A percentile compares a stretch with the other conserved stretches of the same genome.
phyloP scores from a whole-genome alignment of 2,888 invertebrate genomes.

The Stenichneumon culpator region DNA sequence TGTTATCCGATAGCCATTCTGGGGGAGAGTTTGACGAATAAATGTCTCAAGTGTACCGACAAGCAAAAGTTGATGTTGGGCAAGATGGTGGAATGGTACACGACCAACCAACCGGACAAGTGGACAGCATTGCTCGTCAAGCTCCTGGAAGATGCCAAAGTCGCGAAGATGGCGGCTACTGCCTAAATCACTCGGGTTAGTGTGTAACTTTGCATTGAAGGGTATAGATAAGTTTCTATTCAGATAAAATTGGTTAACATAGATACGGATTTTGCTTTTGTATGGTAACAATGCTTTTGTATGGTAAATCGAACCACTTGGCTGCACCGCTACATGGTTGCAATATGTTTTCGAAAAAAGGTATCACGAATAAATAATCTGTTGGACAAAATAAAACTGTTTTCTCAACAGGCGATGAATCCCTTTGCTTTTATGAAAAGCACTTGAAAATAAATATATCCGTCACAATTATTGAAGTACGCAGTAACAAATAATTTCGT shows the following conservation, averaged over 20 bases:
- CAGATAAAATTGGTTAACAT: not conserved
- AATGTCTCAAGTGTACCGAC: conserved; percentile 77
- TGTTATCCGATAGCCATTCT: conserved; percentile 69
- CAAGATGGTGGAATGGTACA: conserved; percentile 76
- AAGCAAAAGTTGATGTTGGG: conserved; percentile 75
- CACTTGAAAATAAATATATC: too few species aligned
- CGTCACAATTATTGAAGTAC: too few species aligned
- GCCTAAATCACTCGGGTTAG: not conserved
- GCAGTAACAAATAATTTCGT: too few species aligned
- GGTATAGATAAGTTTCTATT: not conserved
- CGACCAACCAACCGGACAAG: conserved; percentile 72
- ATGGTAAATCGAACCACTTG: too few species aligned
- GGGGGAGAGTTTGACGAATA: conserved; percentile 77
- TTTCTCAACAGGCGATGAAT: too few species aligned
- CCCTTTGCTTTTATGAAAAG: too few species aligned
- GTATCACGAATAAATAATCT: not conserved
- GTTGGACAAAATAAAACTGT: not conserved
- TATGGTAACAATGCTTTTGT: too few species aligned
- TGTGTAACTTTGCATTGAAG: not conserved
- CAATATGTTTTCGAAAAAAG: not conserved
- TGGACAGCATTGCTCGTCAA: conserved; percentile 75
- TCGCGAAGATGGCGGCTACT: conserved; percentile 48
- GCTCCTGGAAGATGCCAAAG: conserved; percentile 70
- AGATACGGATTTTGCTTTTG: too few species aligned
- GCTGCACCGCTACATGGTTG: too few species aligned